Percentiles rank a stretch among this genome's conserved stretches.
phyloP scores from a whole-genome alignment of 2,113 vertebrate species.

The Zosterops lateralis region DNA sequence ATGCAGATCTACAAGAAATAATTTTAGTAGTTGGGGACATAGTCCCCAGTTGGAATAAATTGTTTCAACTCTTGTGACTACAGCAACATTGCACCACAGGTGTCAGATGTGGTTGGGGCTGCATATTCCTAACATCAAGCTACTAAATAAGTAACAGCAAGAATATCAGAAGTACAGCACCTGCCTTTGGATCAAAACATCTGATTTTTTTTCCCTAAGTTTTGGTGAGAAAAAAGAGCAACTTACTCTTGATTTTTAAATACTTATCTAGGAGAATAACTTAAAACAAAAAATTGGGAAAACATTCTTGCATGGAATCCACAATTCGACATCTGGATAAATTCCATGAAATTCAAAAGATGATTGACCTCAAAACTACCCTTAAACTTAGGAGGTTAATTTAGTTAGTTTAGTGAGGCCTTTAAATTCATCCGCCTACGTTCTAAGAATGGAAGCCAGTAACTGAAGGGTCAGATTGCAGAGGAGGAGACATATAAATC shows the following conservation, averaged over 20 bases:
- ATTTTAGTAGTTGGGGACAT: not conserved
- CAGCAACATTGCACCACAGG: not conserved
- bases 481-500: not conserved
- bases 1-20: not conserved
- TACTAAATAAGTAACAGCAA: not conserved
- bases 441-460: not conserved
- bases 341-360: not conserved
- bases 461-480: not conserved
- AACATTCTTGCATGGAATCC: not conserved
- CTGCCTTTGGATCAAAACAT: not conserved
- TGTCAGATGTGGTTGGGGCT: not conserved
- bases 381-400: not conserved
- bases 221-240: not conserved
- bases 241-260: not conserved
- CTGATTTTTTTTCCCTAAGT: not conserved
- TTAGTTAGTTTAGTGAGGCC: not conserved
- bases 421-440: not conserved
- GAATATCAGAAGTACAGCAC: not conserved
- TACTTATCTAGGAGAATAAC: not conserved
- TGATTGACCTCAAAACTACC: not conserved
- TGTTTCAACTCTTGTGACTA: not conserved
- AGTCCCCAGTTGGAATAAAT: not conserved
- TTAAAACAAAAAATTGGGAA: not conserved
- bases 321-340: not conserved
- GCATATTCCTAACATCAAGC: not conserved